Evolutionary conservation across 2,888 invertebrate genomes (phyloP).

Genomic region (Imbricaverruca yamaguchii): DNA sequence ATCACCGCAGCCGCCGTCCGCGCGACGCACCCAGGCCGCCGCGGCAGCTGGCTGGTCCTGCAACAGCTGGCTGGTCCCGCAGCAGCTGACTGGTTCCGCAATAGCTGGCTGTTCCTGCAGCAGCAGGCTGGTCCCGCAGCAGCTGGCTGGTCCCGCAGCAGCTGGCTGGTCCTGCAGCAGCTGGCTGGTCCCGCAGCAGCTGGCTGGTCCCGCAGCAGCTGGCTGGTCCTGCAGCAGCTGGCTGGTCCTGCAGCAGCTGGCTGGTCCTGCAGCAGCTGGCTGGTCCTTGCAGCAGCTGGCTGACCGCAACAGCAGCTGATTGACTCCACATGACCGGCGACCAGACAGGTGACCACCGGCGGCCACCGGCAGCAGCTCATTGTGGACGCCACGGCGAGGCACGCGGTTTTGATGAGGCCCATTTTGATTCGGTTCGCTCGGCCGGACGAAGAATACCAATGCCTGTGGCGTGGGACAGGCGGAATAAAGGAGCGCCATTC

Average conservation of each 20-base stretch:
- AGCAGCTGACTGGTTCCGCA: no score
- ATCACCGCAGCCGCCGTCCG: background rate
- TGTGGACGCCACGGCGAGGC: background rate
- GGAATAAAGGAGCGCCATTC: background rate
- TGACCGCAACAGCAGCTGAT: no score
- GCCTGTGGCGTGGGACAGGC: background rate
- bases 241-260: no score
- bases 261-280: background rate
- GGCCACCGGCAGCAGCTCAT: background rate
- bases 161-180: no score
- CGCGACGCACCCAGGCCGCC: background rate
- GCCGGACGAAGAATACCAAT: slow-evolving; percentile 1
- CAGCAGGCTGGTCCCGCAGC: background rate
- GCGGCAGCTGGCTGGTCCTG: no score
- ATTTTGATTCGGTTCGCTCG: background rate
- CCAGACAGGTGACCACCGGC: background rate
- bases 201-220: no score
- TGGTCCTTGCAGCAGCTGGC: background rate
- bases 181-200: no score
- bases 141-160: no score
- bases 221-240: no score
- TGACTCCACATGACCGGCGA: no score
- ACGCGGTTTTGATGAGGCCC: background rate
- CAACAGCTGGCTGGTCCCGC: no score
- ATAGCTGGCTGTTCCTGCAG: background rate